Conservation (phyloP, 2,113 vertebrate species). For the Dryoscopus gambensis region DNA sequence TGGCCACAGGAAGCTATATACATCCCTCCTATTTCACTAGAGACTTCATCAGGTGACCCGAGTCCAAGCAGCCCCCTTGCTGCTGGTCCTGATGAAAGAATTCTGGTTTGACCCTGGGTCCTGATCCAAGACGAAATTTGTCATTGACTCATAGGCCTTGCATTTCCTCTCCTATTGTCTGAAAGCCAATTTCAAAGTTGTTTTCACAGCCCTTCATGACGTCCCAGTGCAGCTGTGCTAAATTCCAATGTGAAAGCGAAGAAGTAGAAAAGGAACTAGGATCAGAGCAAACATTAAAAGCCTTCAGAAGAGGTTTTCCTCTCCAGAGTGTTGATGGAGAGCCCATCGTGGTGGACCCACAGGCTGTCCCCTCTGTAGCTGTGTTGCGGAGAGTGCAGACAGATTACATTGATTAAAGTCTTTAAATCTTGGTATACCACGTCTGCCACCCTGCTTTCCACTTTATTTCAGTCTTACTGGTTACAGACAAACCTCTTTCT, state of each 20-base stretch:
- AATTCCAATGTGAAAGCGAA: not conserved
- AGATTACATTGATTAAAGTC: not conserved
- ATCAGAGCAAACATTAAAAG: not conserved
- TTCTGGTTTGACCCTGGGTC: slow-evolving; percentile 5
- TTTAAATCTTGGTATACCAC: not conserved
- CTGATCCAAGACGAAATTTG: slow-evolving; percentile 12
- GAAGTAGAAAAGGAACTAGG: not conserved
- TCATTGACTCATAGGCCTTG: slow-evolving; percentile 16
- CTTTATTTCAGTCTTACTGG: not conserved
- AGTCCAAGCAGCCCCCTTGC: not conserved
- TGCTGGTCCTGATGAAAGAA: not conserved
- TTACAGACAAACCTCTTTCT: not conserved
- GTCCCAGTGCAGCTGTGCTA: slow-evolving; percentile 39
- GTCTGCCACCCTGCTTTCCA: not conserved
- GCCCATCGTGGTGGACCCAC: not conserved
- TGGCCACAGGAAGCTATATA: not conserved
- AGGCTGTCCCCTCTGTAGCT: not conserved
- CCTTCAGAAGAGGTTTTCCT: not conserved
- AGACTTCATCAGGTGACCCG: not conserved
- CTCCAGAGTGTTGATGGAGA: not conserved
- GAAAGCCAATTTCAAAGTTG: slow-evolving; percentile 40
- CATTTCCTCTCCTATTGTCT: slow-evolving; percentile 48
- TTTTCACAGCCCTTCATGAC: not conserved
- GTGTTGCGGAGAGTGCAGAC: not conserved
- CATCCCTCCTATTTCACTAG: not conserved